Evolutionary conservation across 2,797 vertebrate genomes (phyloP).

Genomic region (Pagetopsis macropterus): DNA sequence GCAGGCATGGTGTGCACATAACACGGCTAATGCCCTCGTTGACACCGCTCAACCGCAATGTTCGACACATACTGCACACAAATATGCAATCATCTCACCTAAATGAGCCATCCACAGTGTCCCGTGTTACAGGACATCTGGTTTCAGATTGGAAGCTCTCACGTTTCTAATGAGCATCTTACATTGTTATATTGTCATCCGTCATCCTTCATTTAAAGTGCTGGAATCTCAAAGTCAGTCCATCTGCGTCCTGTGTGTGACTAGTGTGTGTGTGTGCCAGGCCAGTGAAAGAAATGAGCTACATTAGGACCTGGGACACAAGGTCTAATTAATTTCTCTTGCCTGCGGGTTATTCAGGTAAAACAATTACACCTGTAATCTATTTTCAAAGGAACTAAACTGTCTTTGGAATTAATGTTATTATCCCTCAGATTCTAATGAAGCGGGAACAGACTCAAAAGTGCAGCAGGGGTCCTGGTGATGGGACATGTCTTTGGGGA

Average conservation of each 20-base stretch:
- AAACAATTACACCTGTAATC: conserved; percentile 86
- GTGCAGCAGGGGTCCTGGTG: conserved; percentile 57
- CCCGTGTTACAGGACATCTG: conserved; percentile 18
- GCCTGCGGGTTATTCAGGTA: conserved; percentile 80
- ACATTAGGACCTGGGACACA: conserved; percentile 75
- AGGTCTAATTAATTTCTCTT: conserved; percentile 81
- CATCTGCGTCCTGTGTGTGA: conserved; percentile 7
- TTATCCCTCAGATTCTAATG: conserved; percentile 79
- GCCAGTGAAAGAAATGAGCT: conserved; percentile 60
- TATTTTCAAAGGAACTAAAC: conserved; percentile 83
- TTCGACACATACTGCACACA: conserved; percentile 20
- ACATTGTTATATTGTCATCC: conserved; percentile 23
- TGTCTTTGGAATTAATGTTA: conserved; percentile 83
- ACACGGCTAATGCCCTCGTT: conserved; percentile 20
- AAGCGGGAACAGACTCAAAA: conserved; percentile 63
- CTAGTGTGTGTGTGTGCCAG: conserved; percentile 6
- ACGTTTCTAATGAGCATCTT: conserved; percentile 31
- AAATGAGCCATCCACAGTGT: conserved; percentile 36
- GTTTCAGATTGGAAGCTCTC: conserved; percentile 26
- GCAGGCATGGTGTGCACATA: conserved; percentile 11
- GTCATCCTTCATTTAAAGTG: conserved; percentile 5
- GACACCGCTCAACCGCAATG: conserved; percentile 13
- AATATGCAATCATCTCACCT: conserved; percentile 12
- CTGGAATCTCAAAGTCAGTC: conserved; percentile 9
- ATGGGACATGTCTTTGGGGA: conserved; percentile 68